Percentiles rank a stretch among this genome's conserved stretches.
Conservation (phyloP, 2,797 vertebrate species). For the Babyrousa celebensis region DNA sequence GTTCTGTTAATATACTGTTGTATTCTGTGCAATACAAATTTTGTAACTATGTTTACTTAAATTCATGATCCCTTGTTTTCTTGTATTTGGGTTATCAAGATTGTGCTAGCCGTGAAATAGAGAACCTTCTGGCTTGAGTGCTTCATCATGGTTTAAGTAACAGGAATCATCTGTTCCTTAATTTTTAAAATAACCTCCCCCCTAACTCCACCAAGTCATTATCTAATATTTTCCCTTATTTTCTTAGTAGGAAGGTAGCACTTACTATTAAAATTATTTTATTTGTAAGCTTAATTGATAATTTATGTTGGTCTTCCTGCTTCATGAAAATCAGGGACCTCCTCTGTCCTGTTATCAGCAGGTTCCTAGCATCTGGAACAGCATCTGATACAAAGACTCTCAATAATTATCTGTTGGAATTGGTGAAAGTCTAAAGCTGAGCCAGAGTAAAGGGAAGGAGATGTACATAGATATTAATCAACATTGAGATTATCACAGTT, state of each 20-base stretch:
- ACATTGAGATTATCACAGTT: neutral
- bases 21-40: neutral
- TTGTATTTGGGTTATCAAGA: conserved; percentile 1
- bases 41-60: neutral
- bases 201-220: neutral
- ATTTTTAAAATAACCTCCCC: conserved; percentile 6
- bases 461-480: neutral
- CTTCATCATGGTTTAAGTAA: conserved; percentile 34
- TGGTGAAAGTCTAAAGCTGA: neutral
- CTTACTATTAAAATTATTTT: conserved; percentile 30
- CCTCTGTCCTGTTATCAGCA: neutral
- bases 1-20: neutral
- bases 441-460: neutral
- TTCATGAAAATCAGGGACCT: neutral
- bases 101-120: conserved; percentile 25
- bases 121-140: neutral
- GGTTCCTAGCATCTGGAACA: neutral
- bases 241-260: conserved; percentile 1
- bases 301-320: neutral
- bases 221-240: neutral
- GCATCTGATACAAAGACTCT: neutral
- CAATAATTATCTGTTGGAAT: neutral
- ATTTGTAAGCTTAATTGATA: neutral
- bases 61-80: neutral
- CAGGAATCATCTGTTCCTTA: neutral